These are phyloP conservation scores for Troglohyphantes excavatus DNA, from an alignment of 2,888 invertebrate genomes.

Conservation along the genomic window DNA sequence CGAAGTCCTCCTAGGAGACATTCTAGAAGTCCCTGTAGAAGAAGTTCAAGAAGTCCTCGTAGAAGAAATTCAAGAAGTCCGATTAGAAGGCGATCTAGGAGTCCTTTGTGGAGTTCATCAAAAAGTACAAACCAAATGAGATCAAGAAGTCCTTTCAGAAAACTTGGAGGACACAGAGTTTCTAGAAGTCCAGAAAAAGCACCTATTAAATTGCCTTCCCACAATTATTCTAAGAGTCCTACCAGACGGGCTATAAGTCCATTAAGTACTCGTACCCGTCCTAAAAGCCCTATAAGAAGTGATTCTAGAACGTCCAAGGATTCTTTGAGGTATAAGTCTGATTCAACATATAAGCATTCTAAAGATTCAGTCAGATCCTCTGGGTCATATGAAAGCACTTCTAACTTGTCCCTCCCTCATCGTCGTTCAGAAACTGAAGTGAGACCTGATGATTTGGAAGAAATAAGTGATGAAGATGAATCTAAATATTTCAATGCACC, in stretches of 20 bases:
- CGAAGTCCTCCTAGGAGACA: slow-evolving; percentile 5
- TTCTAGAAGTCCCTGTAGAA: slow-evolving; percentile 26
- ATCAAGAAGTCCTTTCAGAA: slow-evolving; percentile 45
- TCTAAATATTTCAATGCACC: slow-evolving; percentile 50
- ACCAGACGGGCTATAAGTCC: background rate
- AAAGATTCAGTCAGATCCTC: background rate
- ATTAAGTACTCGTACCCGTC: background rate
- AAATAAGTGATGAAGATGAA: slow-evolving; percentile 74
- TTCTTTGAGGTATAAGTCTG: background rate
- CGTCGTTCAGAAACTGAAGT: slow-evolving; percentile 8
- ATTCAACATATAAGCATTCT: background rate
- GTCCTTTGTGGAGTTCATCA: slow-evolving; percentile 10
- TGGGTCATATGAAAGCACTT: background rate
- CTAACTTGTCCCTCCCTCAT: background rate
- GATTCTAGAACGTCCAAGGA: background rate
- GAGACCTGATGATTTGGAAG: slow-evolving; percentile 49
- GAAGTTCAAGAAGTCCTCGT: slow-evolving; percentile 31
- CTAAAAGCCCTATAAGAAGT: slow-evolving; percentile 15
- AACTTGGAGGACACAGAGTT: too few species aligned
- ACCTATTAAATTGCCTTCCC: background rate
- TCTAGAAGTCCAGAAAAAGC: slow-evolving; percentile 50
- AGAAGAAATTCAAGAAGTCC: slow-evolving; percentile 36
- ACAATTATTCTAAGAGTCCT: slow-evolving; percentile 19
- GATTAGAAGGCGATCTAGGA: slow-evolving; percentile 24
- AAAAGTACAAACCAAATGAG: slow-evolving; percentile 20